Percentiles rank a stretch among this genome's conserved stretches.
phyloP scores from a whole-genome alignment of 2,888 invertebrate genomes.

The Dromius quadrimaculatus region DNA sequence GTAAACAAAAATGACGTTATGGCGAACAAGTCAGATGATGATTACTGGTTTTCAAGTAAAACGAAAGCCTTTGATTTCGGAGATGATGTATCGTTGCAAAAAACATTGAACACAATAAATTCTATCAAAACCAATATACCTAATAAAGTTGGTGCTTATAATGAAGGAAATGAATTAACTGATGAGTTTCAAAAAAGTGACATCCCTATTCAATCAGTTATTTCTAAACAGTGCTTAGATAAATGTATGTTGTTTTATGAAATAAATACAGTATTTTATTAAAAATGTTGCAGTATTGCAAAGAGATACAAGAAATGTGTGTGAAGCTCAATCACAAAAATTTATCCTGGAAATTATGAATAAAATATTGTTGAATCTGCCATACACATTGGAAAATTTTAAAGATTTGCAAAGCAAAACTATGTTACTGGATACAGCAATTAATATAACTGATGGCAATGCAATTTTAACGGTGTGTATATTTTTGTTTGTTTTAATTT shows the following conservation, averaged over 20 bases:
- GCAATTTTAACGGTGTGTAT: slow-evolving; percentile 75
- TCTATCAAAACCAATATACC: background rate
- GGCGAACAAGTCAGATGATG: slow-evolving; percentile 68
- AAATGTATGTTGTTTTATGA: slow-evolving; percentile 24
- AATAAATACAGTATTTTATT: too few relatives aligned
- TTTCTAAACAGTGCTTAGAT: slow-evolving; percentile 37
- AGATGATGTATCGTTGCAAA: slow-evolving; percentile 68
- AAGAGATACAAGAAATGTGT: background rate
- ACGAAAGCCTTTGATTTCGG: slow-evolving; percentile 83
- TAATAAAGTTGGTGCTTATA: background rate
- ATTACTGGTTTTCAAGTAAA: slow-evolving; percentile 83
- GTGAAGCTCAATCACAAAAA: background rate
- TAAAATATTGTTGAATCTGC: slow-evolving; percentile 68
- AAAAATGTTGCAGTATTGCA: slow-evolving; percentile 30
- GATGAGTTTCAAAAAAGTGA: slow-evolving; percentile 19
- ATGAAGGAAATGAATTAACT: slow-evolving; percentile 15
- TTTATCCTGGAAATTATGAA: slow-evolving; percentile 62
- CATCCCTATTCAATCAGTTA: slow-evolving; percentile 23
- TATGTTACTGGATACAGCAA: slow-evolving; percentile 77
- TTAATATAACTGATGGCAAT: slow-evolving; percentile 82
- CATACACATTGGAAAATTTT: slow-evolving; percentile 67
- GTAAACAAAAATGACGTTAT: slow-evolving; percentile 22
- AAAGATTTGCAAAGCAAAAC: slow-evolving; percentile 75
- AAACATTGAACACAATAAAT: slow-evolving; percentile 6
- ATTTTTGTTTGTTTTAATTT: slow-evolving; percentile 7